Conservation (phyloP, 2,797 vertebrate species). For the Schizothorax lantsangensis region DNA sequence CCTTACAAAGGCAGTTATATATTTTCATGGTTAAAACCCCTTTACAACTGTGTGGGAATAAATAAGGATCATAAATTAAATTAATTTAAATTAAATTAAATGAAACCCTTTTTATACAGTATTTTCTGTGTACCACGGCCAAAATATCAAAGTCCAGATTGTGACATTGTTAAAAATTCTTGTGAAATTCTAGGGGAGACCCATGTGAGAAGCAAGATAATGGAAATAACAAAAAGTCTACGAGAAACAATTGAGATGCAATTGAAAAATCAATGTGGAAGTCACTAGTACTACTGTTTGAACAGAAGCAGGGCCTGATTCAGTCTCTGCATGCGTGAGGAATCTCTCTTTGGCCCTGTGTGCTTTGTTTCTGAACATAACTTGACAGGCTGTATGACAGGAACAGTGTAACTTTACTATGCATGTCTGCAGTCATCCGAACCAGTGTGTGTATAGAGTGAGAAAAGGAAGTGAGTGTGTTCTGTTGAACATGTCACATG, state of each 20-base stretch:
- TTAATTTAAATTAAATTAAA: not conserved
- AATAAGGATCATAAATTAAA: not conserved
- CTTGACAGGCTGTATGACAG: constrained; percentile 69
- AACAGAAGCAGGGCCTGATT: not conserved
- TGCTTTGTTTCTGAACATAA: constrained; percentile 56
- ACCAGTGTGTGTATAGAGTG: constrained; percentile 41
- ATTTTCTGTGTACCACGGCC: not conserved
- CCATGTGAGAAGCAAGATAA: not conserved
- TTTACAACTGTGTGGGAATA: not conserved
- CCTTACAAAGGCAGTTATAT: not conserved
- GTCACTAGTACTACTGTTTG: not conserved
- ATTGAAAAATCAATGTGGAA: not conserved
- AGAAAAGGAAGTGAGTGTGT: constrained; percentile 17
- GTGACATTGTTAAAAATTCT: not conserved
- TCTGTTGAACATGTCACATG: not conserved
- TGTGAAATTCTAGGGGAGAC: not conserved
- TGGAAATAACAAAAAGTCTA: not conserved
- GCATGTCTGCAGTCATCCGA: constrained; percentile 20
- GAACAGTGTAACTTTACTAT: constrained; percentile 68
- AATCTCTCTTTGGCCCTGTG: constrained; percentile 59
- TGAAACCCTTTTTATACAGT: too few species aligned
- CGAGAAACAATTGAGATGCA: not conserved
- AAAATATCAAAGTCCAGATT: not conserved
- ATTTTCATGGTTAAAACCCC: not conserved
- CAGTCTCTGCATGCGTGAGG: not conserved